phyloP scores from a whole-genome alignment of 2,888 invertebrate genomes.

The Melolontha melolontha region DNA sequence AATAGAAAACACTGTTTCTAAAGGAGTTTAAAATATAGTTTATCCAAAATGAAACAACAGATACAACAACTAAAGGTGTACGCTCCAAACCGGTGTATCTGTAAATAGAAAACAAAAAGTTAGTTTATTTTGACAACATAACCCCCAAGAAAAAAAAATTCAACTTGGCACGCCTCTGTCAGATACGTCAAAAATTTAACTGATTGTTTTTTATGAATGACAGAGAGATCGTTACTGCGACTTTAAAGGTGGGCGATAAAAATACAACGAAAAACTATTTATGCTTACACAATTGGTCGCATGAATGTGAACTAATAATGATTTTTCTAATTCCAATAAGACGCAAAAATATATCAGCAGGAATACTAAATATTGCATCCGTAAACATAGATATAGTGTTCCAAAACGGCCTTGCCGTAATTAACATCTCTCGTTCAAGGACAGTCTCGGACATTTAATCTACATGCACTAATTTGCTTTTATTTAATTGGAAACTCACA shows the following conservation, averaged over 20 bases:
- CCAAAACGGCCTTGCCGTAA: conserved; percentile 13
- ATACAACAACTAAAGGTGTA: conserved; percentile 16
- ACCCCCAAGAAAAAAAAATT: conserved; percentile 38
- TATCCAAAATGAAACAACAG: conserved; percentile 16
- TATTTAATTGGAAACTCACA: conserved; percentile 61
- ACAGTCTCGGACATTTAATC: conserved; percentile 23
- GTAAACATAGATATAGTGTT: not conserved
- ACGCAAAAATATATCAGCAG: conserved; percentile 31
- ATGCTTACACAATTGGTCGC: conserved; percentile 25
- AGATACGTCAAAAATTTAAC: conserved; percentile 40
- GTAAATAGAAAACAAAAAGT: conserved; percentile 42
- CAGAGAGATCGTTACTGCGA: conserved; percentile 17
- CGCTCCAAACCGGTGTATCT: conserved; percentile 36
- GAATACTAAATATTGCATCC: conserved; percentile 10
- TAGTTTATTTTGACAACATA: conserved; percentile 42
- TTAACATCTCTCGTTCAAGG: conserved; percentile 32
- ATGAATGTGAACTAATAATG: conserved; percentile 21
- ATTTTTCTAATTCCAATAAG: conserved; percentile 34
- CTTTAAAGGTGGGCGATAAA: not conserved
- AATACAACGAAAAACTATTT: not conserved
- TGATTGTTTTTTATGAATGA: conserved; percentile 28
- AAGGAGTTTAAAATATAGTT: conserved; percentile 10
- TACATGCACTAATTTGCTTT: conserved; percentile 46
- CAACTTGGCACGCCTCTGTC: conserved; percentile 42
- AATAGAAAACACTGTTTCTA: conserved; percentile 16